Base-by-base conservation (phyloP, 2,888 invertebrate genomes). In the Euproctis similis region DNA sequence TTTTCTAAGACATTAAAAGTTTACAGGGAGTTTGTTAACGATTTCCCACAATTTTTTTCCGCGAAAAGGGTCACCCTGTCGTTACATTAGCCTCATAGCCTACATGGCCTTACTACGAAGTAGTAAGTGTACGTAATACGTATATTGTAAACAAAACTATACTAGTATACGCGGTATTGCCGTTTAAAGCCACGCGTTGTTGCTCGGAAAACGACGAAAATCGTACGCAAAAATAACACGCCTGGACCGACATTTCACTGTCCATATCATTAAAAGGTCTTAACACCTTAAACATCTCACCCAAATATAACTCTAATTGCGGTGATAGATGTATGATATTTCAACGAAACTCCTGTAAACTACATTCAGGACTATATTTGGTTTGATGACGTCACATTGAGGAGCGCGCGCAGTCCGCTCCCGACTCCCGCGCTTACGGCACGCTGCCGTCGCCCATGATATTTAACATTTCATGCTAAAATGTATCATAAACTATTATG, bases 171-270 rank as follows among this genome's bases (percentile, higher is more conserved):
- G 54, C 53, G 53, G 4, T 65, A 72, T 80, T 71, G 74, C 82
- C 82, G 81, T 82, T 81, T 82, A 59, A 78, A 81, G 82, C 53
- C 75, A 74, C 68, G 71, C 69, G 61, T 45, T 45, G 42, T 40
- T 44, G 53, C 62, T 63, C 57, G 56, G 68, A 66, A 72, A 71
- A 68, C 72, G 67, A 64, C 65, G 74, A 68, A 74, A 72, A 74
- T 66, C 50, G 66, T 65, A 69, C 63, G 76, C 80, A 69, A 81
- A 84, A 84, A 84, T 84, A 84, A 81, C 82, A 73, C 62, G 48
- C 60, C 61, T 61, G 59, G 48, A 51, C 65, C 64, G 66, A 72
- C 69, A 70, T 73, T 73, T 73, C 67, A 59, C 60, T 46, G 34
- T 24, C 24, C 8, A 32, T 27, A 32, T 35, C 16, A 24, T 26